These are phyloP conservation scores for Hydra vulgaris DNA, from an alignment of 30 jellyfish, hydroid and myxozoan species.

Conservation along the genomic window DNA sequence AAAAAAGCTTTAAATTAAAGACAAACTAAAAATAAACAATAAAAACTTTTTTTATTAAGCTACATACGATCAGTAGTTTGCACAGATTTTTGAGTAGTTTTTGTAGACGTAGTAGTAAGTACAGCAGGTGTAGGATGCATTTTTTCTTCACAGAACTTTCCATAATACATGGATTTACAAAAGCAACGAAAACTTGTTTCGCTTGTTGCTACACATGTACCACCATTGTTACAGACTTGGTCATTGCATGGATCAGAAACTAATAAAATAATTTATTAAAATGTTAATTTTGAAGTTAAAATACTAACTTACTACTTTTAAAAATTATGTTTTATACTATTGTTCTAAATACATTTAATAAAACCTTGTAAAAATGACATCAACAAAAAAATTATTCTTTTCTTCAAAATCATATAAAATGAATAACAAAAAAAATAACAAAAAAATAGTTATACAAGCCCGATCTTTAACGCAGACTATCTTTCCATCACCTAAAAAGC, in stretches of 20 bases:
- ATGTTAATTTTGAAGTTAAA: neutral
- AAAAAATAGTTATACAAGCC: neutral
- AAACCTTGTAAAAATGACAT: too few relatives aligned
- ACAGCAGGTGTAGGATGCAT: neutral
- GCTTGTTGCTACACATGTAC: conserved; percentile 24
- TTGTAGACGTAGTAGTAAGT: neutral
- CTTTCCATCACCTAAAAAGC: conserved; percentile 67
- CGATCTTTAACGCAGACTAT: conserved; percentile 6
- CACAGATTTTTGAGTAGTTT: neutral
- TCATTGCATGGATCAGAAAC: conserved; percentile 37
- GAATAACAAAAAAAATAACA: neutral
- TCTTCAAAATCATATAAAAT: neutral
- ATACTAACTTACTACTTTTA: too few relatives aligned
- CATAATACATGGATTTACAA: conserved; percentile 34
- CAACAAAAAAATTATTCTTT: neutral
- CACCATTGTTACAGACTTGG: conserved; percentile 71
- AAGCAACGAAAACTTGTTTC: conserved; percentile 32
- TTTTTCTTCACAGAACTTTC: conserved; percentile 30
- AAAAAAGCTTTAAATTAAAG: too few relatives aligned
- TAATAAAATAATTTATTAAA: neutral
- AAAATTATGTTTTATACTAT: too few relatives aligned
- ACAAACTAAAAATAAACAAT: too few relatives aligned
- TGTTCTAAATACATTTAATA: too few relatives aligned
- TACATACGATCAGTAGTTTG: neutral
- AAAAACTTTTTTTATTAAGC: too few relatives aligned